Percentiles rank a stretch among this genome's conserved stretches.
Conservation (phyloP, 2,113 vertebrate species). For the Prionailurus bengalensis region DNA sequence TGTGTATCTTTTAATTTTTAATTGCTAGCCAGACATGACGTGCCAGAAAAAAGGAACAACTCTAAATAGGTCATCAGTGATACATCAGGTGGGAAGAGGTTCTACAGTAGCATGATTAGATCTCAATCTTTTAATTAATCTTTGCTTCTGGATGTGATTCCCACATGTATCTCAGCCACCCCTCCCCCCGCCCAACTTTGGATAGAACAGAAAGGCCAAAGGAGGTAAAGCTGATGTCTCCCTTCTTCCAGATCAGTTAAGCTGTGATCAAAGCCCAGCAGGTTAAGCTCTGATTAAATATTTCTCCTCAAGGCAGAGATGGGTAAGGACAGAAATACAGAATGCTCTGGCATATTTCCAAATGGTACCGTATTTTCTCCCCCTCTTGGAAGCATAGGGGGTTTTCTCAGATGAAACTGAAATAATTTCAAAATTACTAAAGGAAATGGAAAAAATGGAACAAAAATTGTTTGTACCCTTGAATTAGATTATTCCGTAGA, state of each 20-base stretch:
- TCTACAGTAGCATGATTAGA: background rate
- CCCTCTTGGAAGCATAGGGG: background rate
- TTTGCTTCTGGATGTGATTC: background rate
- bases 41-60: background rate
- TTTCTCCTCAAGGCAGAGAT: background rate
- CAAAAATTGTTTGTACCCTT: background rate
- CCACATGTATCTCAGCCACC: background rate
- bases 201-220: background rate
- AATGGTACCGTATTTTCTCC: background rate
- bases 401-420: background rate
- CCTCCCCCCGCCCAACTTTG: too few species aligned
- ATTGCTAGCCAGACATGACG: background rate
- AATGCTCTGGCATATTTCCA: background rate
- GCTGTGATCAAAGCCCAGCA: background rate
- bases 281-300: background rate
- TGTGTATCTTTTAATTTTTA: background rate
- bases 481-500: background rate
- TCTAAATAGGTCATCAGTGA: background rate
- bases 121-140: background rate
- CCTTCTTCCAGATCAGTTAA: background rate
- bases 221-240: background rate
- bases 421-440: background rate
- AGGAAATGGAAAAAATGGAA: background rate
- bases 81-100: background rate
- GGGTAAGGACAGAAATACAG: background rate